Evolutionary conservation across 2,888 invertebrate genomes (phyloP).

Genomic region (Acleris emargana): DNA sequence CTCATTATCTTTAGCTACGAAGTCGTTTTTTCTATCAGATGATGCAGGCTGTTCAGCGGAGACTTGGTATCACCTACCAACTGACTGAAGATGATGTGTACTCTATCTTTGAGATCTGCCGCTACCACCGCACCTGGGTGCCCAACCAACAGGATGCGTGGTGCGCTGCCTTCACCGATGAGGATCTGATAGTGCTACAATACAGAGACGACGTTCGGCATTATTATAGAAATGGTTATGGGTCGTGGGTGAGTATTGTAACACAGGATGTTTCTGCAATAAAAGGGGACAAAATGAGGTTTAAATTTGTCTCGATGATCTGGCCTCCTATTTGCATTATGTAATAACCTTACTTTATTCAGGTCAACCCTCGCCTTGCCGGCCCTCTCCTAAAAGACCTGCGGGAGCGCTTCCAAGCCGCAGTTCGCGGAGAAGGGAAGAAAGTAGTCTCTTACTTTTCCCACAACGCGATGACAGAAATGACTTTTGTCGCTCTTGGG

Average conservation of each 20-base stretch:
- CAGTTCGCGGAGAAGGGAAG: slow-evolving; percentile 44
- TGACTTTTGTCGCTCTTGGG: slow-evolving; percentile 83
- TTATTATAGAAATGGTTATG: slow-evolving; percentile 76
- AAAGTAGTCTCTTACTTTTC: slow-evolving; percentile 85
- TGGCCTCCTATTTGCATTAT: background rate
- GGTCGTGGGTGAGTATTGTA: slow-evolving; percentile 37
- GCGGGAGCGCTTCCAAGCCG: slow-evolving; percentile 67
- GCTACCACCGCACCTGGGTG: slow-evolving; percentile 85
- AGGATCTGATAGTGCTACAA: slow-evolving; percentile 86
- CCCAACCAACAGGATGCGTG: slow-evolving; percentile 79
- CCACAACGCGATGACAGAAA: slow-evolving; percentile 83
- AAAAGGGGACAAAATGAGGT: too few species aligned
- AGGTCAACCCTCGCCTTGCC: slow-evolving; percentile 64
- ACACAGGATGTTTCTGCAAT: too few species aligned
- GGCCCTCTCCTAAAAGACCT: slow-evolving; percentile 86
- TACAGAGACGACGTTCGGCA: slow-evolving; percentile 87
- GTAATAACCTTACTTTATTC: background rate
- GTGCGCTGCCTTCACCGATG: slow-evolving; percentile 86
- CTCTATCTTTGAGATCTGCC: slow-evolving; percentile 87
- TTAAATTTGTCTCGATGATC: too few species aligned
- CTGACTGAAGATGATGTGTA: slow-evolving; percentile 62
- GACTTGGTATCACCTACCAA: slow-evolving; percentile 63
- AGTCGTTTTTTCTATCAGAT: slow-evolving; percentile 42
- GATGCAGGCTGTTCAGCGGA: slow-evolving; percentile 57
- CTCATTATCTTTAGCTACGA: too few species aligned